Percentiles rank a stretch among this genome's conserved stretches.
These are phyloP conservation scores for Calcarius lapponicus DNA, from an alignment of 2,797 vertebrate genomes.

Conservation along the genomic window DNA sequence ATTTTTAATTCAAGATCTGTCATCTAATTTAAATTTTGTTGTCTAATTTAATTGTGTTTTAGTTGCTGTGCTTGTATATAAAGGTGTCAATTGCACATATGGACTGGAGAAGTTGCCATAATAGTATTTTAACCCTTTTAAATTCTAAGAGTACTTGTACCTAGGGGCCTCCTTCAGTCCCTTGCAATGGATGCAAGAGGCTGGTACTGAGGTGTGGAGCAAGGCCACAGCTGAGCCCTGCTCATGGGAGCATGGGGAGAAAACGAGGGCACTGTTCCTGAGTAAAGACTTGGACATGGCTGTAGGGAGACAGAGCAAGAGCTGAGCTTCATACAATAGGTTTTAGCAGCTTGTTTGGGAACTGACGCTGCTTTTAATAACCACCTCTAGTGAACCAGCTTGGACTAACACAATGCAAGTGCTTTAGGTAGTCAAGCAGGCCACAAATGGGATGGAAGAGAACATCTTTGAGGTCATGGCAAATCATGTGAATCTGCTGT, in stretches of 20 bases:
- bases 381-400: not conserved
- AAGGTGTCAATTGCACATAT: not conserved
- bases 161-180: fast-evolving
- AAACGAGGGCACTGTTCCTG: not conserved
- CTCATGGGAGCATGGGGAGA: not conserved
- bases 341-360: not conserved
- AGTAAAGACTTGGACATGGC: not conserved
- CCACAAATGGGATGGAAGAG: not conserved
- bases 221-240: not conserved
- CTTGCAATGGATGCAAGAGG: not conserved
- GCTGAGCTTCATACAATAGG: not conserved
- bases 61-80: not conserved
- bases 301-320: not conserved
- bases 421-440: not conserved
- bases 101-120: not conserved
- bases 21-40: not conserved
- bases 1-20: not conserved
- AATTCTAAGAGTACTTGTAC: not conserved
- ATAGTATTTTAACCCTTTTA: not conserved
- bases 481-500: fast-evolving
- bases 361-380: not conserved
- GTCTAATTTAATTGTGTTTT: not conserved
- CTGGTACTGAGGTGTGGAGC: not conserved
- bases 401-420: not conserved
- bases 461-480: not conserved